Evolutionary conservation across 2,888 invertebrate species (phyloP).

Genomic region (Phrixothrix hirtus): DNA sequence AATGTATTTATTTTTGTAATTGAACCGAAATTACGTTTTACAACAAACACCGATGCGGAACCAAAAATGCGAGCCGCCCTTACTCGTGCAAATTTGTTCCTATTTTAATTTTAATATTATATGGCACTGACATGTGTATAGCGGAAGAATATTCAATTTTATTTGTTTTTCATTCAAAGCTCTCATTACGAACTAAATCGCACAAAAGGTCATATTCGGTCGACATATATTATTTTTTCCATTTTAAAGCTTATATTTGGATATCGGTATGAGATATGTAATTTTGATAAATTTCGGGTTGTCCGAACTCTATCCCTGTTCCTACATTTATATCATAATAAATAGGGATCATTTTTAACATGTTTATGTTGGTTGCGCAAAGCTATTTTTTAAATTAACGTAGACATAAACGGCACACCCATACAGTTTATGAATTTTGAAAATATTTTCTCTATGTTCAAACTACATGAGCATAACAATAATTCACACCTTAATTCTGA

Average conservation of each 20-base stretch:
- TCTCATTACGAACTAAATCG: conserved; percentile 11
- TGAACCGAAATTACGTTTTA: not conserved
- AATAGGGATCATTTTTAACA: too few species aligned
- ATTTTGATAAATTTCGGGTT: conserved; percentile 7
- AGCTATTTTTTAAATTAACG: too few species aligned
- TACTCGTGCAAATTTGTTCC: conserved; percentile 3
- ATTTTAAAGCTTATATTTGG: conserved; percentile 10
- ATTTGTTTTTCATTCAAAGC: conserved; percentile 23
- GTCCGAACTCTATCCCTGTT: too few species aligned
- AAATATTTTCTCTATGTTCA: too few species aligned
- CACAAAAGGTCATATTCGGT: conserved; percentile 12
- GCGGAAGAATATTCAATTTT: conserved; percentile 11
- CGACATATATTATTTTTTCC: conserved; percentile 8
- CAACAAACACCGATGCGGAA: too few species aligned
- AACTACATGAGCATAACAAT: too few species aligned
- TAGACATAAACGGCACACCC: too few species aligned
- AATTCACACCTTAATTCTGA: too few species aligned
- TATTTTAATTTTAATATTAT: conserved; percentile 11
- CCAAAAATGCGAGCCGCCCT: not conserved
- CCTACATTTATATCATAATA: too few species aligned
- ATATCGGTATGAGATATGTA: conserved; percentile 1
- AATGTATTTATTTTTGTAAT: not conserved
- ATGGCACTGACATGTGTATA: conserved; percentile 17
- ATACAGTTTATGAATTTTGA: too few species aligned
- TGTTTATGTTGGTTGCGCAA: too few species aligned